Evolutionary conservation across 2,888 invertebrate species (phyloP).

Genomic region (Oegoconia quadripuncta): DNA sequence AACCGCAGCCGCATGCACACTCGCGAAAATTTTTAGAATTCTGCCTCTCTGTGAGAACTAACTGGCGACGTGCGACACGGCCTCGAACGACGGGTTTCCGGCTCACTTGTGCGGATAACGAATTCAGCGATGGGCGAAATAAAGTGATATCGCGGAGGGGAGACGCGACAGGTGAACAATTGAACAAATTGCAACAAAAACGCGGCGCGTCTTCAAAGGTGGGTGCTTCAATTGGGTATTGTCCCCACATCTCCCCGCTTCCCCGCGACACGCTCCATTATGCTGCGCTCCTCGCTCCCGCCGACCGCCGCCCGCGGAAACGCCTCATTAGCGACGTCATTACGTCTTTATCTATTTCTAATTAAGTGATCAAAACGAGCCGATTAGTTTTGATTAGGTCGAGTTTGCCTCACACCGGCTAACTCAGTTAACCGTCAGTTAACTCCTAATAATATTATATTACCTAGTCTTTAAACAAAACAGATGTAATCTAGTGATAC

Average conservation of each 20-base stretch:
- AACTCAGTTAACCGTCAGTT: no score
- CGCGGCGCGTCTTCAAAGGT: slow-evolving; percentile 30
- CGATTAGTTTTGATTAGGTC: no score
- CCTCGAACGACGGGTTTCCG: slow-evolving; percentile 17
- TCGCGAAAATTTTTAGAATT: slow-evolving; percentile 55
- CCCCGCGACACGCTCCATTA: not conserved
- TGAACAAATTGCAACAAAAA: slow-evolving; percentile 51
- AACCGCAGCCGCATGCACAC: slow-evolving; percentile 49
- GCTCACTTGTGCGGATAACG: slow-evolving; percentile 33
- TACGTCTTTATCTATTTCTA: not conserved
- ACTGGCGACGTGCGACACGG: slow-evolving; percentile 17
- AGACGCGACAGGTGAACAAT: slow-evolving; percentile 37
- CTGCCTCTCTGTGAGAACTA: slow-evolving; percentile 53
- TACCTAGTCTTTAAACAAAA: no score
- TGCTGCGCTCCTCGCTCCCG: not conserved
- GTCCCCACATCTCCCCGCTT: slow-evolving; percentile 4
- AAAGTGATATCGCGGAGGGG: slow-evolving; percentile 30
- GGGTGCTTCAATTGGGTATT: slow-evolving; percentile 27
- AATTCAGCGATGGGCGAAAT: slow-evolving; percentile 30
- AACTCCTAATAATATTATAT: no score
- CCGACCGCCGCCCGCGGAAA: not conserved
- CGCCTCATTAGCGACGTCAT: slow-evolving; percentile 5
- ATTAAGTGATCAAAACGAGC: no score
- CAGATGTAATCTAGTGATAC: no score
- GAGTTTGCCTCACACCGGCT: no score